Evolutionary conservation across 2,113 vertebrate species (phyloP), one percentile per base, ranked within the genome.

Genomic region (Urocynchramus pylzowi): DNA sequence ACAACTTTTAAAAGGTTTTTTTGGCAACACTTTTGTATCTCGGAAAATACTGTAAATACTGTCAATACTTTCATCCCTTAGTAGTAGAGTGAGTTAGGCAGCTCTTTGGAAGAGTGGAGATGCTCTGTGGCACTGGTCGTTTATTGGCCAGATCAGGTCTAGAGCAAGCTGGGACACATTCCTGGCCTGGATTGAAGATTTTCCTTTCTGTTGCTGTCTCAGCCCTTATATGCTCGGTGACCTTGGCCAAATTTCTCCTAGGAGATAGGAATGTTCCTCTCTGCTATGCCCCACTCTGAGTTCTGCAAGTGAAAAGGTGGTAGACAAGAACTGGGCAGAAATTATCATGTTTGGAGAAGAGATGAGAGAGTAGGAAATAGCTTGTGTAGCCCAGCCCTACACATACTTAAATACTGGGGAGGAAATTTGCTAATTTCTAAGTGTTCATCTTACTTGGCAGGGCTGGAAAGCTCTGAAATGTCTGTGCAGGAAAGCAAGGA

Each of bases 181-280:
- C 67, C 45, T 76, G 64, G 75, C 63, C 53, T 57, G 50, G 12
- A 33, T 0, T 27, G 26, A 53, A 60, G 54, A 61, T 42, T 88
- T 83, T 79, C 27, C 49, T 75, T 78, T 73, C 61, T 54, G 20
- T 20, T 4, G 1, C 70, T 19, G 33, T 82, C 45, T 93, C 54
- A 60, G 45, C 16, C 0, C 0, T 42, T 61, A 26, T 12, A 14
- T 8, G 39, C 35, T 24, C 0, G 0, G 47, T 0, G 3, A 59
- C 52, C 56, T 74, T 63, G 73, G 39, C 63, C 44, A 60, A 68
- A n/a, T 79, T 95, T 92, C 44, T 75, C 41, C 77, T 49, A 77
- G 68, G 85, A 84, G n/a, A 90, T 2, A 69, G 54, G 9, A 31
- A 4, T 76, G 11, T 24, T 67, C 13, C 39, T 65, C 30, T 86